Conservation (phyloP, 1,140 invertebrate species). For the Gonatopus flavifemur region DNA sequence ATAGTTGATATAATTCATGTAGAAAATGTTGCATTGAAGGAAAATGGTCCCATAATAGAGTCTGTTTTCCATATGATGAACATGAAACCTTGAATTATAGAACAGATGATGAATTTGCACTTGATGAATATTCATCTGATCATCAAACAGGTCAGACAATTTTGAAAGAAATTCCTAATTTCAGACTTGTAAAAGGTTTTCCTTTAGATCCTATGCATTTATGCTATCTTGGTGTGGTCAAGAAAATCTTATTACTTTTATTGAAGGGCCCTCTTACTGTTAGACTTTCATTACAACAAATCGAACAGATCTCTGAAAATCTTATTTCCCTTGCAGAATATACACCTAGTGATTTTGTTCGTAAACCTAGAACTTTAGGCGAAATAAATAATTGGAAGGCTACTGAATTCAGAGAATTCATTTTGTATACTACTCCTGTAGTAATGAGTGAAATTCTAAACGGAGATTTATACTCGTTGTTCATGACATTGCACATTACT, state of each 20-base stretch:
- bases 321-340: not conserved
- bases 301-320: not conserved
- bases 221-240: conserved; percentile 2
- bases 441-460: conserved; percentile 6
- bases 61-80: conserved; percentile 26
- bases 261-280: conserved; percentile 1
- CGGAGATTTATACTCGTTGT: conserved; percentile 2
- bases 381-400: conserved; percentile 19
- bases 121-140: not conserved
- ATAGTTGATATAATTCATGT: conserved; percentile 43
- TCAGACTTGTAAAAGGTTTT: conserved; percentile 13
- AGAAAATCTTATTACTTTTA: conserved; percentile 2
- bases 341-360: conserved; percentile 8
- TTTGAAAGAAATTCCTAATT: conserved; percentile 11
- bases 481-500: no score
- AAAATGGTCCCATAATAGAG: no score
- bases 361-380: conserved; percentile 17
- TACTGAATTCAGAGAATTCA: conserved; percentile 28
- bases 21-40: no score
- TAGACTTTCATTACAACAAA: not conserved
- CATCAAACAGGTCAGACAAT: conserved; percentile 16
- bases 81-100: not conserved
- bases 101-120: conserved; percentile 1
- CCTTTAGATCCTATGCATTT: conserved; percentile 20
- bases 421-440: conserved; percentile 18